phyloP scores from a whole-genome alignment of 2,113 vertebrate genomes.

The Sphaerodactylus townsendi region DNA sequence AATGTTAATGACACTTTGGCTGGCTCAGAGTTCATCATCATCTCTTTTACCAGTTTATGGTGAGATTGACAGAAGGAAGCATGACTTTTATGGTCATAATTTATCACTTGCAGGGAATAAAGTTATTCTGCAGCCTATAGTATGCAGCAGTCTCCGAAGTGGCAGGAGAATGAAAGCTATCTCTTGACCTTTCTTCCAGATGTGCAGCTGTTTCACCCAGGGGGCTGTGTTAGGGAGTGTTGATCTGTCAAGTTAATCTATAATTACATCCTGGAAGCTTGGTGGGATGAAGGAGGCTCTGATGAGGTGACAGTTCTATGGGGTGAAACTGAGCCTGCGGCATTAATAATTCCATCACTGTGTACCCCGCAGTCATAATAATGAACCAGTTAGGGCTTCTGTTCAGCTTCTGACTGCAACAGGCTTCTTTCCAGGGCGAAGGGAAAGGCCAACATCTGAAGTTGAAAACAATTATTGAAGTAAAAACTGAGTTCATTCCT shows the following conservation, averaged over 20 bases:
- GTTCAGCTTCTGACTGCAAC: not conserved
- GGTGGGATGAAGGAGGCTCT: not conserved
- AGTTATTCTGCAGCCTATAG: not conserved
- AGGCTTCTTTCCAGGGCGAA: not conserved
- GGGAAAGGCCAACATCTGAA: not conserved
- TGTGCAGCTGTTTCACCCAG: conserved; percentile 9
- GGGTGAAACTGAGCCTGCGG: not conserved
- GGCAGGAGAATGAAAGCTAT: conserved; percentile 4
- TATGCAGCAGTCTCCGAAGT: not conserved
- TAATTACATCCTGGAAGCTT: conserved; percentile 9
- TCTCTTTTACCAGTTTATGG: conserved; percentile 8
- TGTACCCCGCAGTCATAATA: not conserved
- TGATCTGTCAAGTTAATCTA: conserved; percentile 8
- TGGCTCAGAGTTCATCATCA: conserved; percentile 7
- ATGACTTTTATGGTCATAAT: conserved; percentile 14
- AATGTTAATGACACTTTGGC: conserved; percentile 4
- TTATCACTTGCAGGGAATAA: not conserved
- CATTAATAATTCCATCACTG: not conserved
- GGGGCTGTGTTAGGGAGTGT: not conserved
- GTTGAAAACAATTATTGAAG: not conserved
- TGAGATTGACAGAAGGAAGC: conserved; percentile 7
- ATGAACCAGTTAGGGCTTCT: not conserved
- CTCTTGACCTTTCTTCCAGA: conserved; percentile 22
- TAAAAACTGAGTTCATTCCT: not conserved
- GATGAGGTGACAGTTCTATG: not conserved